These are phyloP conservation scores for Vandiemenella viatica DNA, from an alignment of 2,888 invertebrate genomes.

Conservation along the genomic window DNA sequence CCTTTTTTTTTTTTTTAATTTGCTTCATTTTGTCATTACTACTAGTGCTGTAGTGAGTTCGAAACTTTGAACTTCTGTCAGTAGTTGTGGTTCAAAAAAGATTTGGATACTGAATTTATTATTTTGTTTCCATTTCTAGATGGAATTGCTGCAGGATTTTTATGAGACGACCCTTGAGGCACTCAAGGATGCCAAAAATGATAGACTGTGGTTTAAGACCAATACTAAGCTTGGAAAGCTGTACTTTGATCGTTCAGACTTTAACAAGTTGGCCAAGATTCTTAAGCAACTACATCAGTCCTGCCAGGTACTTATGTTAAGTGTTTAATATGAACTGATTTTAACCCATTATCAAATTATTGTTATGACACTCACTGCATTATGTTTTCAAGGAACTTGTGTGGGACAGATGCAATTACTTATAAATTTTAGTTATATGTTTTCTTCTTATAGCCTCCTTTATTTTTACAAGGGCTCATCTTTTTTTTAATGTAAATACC, in stretches of 20 bases:
- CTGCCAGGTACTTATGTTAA: constrained; percentile 55
- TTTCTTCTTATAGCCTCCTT: no score
- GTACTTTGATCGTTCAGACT: constrained; percentile 92
- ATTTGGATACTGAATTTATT: no score
- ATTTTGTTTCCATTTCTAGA: constrained; percentile 38
- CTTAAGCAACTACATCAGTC: constrained; percentile 93
- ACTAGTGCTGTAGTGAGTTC: not conserved
- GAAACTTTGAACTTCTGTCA: not conserved
- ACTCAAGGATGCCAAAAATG: constrained; percentile 94
- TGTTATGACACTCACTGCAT: no score
- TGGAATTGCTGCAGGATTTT: constrained; percentile 94
- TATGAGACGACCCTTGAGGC: constrained; percentile 94
- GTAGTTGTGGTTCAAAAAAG: not conserved
- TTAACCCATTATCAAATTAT: no score
- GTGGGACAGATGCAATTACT: no score
- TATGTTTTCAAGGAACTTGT: no score
- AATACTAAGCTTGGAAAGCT: constrained; percentile 97
- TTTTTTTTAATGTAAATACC: no score
- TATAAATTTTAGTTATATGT: no score
- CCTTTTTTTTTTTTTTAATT: constrained; percentile 1
- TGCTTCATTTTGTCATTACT: not conserved
- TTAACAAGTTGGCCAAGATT: constrained; percentile 86
- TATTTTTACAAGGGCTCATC: no score
- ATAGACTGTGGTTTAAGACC: constrained; percentile 98
- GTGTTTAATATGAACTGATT: no score